Evolutionary conservation across 2,797 vertebrate genomes (phyloP).

Genomic region (Pipistrellus kuhlii): DNA sequence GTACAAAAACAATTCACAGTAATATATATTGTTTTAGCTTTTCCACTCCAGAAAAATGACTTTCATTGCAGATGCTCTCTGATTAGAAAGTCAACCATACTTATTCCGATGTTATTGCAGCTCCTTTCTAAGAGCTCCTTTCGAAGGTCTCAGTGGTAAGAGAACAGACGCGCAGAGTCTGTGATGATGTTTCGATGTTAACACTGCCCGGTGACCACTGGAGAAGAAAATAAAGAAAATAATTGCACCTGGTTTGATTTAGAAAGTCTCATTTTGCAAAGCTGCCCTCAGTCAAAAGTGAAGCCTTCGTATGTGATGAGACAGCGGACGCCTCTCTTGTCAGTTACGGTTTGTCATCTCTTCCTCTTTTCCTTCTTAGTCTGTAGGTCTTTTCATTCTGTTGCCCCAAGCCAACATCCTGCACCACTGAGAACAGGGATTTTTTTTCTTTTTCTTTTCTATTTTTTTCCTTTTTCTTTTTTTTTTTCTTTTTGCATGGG

Average conservation of each 20-base stretch:
- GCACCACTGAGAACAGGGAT: slow-evolving; percentile 90
- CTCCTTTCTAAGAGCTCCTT: slow-evolving; percentile 82
- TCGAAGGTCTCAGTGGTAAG: slow-evolving; percentile 83
- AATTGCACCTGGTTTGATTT: slow-evolving; percentile 94
- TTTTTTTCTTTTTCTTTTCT: slow-evolving; percentile 79
- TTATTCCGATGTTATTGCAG: slow-evolving; percentile 81
- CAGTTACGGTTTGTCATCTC: slow-evolving; percentile 86
- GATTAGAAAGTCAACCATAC: slow-evolving; percentile 87
- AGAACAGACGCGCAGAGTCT: slow-evolving; percentile 83
- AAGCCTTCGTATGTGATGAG: slow-evolving; percentile 88
- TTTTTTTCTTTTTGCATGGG: slow-evolving; percentile 80
- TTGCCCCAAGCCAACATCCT: slow-evolving; percentile 91
- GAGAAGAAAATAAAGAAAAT: slow-evolving; percentile 87
- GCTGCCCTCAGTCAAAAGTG: slow-evolving; percentile 89
- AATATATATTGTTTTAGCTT: slow-evolving; percentile 89
- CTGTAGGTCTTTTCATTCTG: slow-evolving; percentile 90
- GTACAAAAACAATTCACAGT: slow-evolving; percentile 97
- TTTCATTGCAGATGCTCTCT: slow-evolving; percentile 89
- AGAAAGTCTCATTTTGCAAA: slow-evolving; percentile 92
- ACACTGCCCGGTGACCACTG: slow-evolving; percentile 81
- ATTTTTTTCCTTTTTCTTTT: slow-evolving; percentile 64
- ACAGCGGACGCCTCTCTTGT: slow-evolving; percentile 86
- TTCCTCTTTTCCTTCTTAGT: slow-evolving; percentile 86
- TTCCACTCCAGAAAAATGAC: slow-evolving; percentile 89
- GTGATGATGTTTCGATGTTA: slow-evolving; percentile 75